Evolutionary conservation across 2,888 invertebrate species (phyloP).

Genomic region (Chelonus formosanus): DNA sequence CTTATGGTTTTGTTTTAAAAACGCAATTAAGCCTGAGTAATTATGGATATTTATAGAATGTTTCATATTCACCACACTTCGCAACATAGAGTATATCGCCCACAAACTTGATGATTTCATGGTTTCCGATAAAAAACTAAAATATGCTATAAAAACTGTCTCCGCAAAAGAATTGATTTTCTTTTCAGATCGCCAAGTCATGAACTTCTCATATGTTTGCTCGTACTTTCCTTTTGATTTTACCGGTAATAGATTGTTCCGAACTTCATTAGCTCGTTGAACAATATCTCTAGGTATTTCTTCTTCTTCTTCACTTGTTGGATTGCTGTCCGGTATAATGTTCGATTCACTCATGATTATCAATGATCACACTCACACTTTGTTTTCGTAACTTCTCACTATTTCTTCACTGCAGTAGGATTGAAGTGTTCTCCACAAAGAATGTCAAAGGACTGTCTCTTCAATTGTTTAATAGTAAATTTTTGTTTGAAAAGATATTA

Average conservation of each 20-base stretch:
- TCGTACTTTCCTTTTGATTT: constrained; percentile 21
- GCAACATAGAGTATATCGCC: constrained; percentile 46
- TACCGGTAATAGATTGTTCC: constrained; percentile 9
- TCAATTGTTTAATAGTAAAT: too few species aligned
- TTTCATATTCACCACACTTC: constrained; percentile 38
- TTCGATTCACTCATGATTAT: too few species aligned
- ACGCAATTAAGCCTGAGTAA: constrained; percentile 40
- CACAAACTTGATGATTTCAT: constrained; percentile 45
- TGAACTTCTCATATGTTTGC: constrained; percentile 5
- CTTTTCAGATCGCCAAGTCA: constrained; percentile 3
- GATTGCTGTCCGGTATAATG: too few species aligned
- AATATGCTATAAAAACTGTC: constrained; percentile 39
- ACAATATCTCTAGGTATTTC: too few species aligned
- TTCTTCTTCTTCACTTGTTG: too few species aligned
- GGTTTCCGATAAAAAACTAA: constrained; percentile 40
- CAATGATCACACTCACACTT: too few species aligned
- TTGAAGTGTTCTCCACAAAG: too few species aligned
- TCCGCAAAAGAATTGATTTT: constrained; percentile 13
- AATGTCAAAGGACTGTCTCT: too few species aligned
- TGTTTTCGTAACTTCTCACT: too few species aligned
- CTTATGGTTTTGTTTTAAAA: constrained; percentile 6
- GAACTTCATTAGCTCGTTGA: constrained; percentile 16
- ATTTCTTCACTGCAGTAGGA: too few species aligned
- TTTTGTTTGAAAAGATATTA: too few species aligned
- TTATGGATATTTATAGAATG: constrained; percentile 40